Conservation (phyloP, 2,113 vertebrate species). For the Pongo pygmaeus region DNA sequence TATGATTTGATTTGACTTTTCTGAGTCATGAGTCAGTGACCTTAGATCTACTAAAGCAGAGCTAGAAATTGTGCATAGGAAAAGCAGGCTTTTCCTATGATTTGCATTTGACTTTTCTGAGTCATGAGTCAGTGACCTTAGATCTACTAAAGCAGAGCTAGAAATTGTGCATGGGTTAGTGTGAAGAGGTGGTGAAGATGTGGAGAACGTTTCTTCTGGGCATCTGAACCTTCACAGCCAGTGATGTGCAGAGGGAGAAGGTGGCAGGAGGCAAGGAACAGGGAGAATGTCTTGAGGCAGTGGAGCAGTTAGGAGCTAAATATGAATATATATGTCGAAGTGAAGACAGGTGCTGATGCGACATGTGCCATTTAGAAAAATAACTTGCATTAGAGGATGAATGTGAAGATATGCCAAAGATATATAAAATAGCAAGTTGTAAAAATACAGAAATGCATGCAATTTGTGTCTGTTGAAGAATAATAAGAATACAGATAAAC, state of each 20-base stretch:
- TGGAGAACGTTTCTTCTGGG: not conserved
- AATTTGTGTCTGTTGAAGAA: not conserved
- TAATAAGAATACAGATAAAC: not conserved
- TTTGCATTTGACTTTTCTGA: slow-evolving; percentile 14
- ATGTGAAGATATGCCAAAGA: not conserved
- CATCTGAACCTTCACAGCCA: not conserved
- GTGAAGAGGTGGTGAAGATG: not conserved
- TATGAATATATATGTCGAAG: not conserved
- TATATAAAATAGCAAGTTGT: not conserved
- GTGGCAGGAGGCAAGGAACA: no score
- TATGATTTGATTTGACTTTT: slow-evolving; percentile 36
- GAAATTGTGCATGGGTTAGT: not conserved
- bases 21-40: not conserved
- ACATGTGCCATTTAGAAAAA: not conserved
- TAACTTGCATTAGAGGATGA: not conserved
- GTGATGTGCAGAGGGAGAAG: not conserved
- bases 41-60: not conserved
- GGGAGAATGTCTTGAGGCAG: not conserved
- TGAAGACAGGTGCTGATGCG: not conserved
- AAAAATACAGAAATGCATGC: not conserved
- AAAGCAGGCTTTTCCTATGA: not conserved
- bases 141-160: not conserved
- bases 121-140: not conserved
- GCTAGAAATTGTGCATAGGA: not conserved
- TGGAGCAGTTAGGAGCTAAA: not conserved